These are phyloP conservation scores for Drosophila parabipectinata DNA, from an alignment of 1,140 invertebrate genomes.

Conservation along the genomic window DNA sequence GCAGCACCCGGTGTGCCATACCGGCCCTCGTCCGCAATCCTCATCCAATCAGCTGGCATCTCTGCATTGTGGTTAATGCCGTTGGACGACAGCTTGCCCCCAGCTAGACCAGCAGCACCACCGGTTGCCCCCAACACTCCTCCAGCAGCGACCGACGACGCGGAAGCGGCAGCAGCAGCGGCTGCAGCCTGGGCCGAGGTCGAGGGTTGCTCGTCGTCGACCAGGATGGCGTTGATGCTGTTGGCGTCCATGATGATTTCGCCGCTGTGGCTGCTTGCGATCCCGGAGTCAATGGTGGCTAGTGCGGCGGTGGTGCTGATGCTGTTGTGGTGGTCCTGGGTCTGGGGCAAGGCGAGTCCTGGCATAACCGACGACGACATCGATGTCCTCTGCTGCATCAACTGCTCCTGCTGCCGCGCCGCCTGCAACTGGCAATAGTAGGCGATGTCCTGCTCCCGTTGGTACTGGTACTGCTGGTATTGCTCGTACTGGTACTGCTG, in stretches of 20 bases:
- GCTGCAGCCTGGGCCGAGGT: constrained; percentile 78
- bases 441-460: constrained; percentile 62
- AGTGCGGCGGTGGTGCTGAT: constrained; percentile 19
- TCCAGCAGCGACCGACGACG: constrained; percentile 2
- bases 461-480: constrained; percentile 54
- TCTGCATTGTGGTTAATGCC: constrained; percentile 68
- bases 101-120: constrained; percentile 10
- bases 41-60: constrained; percentile 84
- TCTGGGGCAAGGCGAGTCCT: constrained; percentile 62
- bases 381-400: constrained; percentile 82
- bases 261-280: constrained; percentile 29
- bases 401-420: constrained; percentile 79
- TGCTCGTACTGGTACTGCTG: constrained; percentile 67
- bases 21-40: constrained; percentile 83
- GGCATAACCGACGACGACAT: constrained; percentile 81
- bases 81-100: constrained; percentile 50
- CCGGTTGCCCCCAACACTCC: neutral
- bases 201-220: constrained; percentile 74
- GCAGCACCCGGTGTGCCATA: constrained; percentile 84
- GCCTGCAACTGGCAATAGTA: constrained; percentile 74
- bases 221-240: constrained; percentile 76
- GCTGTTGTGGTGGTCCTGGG: constrained; percentile 12
- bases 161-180: constrained; percentile 29
- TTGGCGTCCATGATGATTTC: constrained; percentile 65
- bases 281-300: constrained; percentile 15